Percentiles rank a stretch among this genome's conserved stretches.
Conservation (phyloP, 2,113 vertebrate species). For the Barbus barbus region DNA sequence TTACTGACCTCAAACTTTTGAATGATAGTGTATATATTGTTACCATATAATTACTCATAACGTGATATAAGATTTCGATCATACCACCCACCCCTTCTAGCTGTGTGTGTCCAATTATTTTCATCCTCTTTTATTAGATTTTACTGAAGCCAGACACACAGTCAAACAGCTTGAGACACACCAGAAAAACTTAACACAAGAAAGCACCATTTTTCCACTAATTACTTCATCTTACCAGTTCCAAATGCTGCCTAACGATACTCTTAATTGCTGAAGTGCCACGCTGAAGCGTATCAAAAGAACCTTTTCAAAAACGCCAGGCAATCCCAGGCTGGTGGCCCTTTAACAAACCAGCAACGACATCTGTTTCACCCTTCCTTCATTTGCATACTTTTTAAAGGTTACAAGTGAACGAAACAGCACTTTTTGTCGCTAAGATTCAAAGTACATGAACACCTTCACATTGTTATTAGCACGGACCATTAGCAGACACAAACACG, state of each 20-base stretch:
- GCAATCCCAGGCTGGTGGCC: conserved; percentile 62
- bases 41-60: too few species aligned
- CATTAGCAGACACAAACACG: conserved; percentile 8
- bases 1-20: too few species aligned
- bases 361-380: conserved; percentile 68
- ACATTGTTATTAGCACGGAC: conserved; percentile 3
- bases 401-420: conserved; percentile 56
- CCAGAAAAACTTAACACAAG: conserved; percentile 41
- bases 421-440: background rate
- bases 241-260: conserved; percentile 72
- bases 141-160: conserved; percentile 66
- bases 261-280: conserved; percentile 74
- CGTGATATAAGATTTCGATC: background rate
- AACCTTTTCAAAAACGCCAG: conserved; percentile 71
- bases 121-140: conserved; percentile 62
- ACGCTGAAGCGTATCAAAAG: conserved; percentile 70
- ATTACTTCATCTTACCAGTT: conserved; percentile 73
- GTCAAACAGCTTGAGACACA: conserved; percentile 63
- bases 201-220: conserved; percentile 68
- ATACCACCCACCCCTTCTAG: background rate
- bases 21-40: too few species aligned
- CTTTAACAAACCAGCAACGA: conserved; percentile 63
- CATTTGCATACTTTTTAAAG: conserved; percentile 75
- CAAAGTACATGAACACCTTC: background rate
- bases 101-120: conserved; percentile 27